phyloP scores from a whole-genome alignment of 2,888 invertebrate genomes.

The Schizotus pectinicornis region DNA sequence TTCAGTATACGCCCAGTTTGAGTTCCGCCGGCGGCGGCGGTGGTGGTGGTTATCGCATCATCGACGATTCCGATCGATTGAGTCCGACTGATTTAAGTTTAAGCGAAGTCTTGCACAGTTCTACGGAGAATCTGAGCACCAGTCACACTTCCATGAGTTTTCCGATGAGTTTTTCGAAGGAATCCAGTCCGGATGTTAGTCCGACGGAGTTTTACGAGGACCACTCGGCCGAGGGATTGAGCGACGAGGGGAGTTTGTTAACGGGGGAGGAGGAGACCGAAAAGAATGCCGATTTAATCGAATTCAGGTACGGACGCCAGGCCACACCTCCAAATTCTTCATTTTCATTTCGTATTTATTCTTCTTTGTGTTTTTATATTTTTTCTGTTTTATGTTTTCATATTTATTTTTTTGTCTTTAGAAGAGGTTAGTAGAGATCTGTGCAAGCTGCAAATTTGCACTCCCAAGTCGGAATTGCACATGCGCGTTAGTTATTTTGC shows the following conservation, averaged over 20 bases:
- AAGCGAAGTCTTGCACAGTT: conserved; percentile 51
- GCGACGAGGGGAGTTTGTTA: conserved; percentile 5
- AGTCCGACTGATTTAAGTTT: conserved; percentile 50
- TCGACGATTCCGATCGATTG: conserved; percentile 45
- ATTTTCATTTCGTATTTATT: too few species aligned
- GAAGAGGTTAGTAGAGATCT: too few species aligned
- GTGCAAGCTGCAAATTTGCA: too few species aligned
- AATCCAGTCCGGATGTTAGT: conserved; percentile 54
- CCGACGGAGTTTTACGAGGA: conserved; percentile 43
- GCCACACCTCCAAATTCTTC: too few species aligned
- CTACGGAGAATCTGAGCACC: conserved; percentile 56
- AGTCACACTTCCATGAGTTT: conserved; percentile 56
- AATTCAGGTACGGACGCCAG: conserved; percentile 41
- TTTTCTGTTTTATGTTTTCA: too few species aligned
- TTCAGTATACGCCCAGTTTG: conserved; percentile 47
- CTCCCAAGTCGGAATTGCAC: too few species aligned
- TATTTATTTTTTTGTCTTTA: too few species aligned
- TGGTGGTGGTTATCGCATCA: conserved; percentile 44
- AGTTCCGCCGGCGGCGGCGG: conserved; percentile 43
- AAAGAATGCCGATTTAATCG: conserved; percentile 44
- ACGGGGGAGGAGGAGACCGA: conserved; percentile 25
- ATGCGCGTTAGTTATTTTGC: too few species aligned
- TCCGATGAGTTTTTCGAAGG: conserved; percentile 49
- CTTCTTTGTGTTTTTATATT: too few species aligned
- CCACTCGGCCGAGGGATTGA: conserved; percentile 16